Evolutionary conservation across 1,140 invertebrate species (phyloP).

Genomic region (Dreissena rostriformis): DNA sequence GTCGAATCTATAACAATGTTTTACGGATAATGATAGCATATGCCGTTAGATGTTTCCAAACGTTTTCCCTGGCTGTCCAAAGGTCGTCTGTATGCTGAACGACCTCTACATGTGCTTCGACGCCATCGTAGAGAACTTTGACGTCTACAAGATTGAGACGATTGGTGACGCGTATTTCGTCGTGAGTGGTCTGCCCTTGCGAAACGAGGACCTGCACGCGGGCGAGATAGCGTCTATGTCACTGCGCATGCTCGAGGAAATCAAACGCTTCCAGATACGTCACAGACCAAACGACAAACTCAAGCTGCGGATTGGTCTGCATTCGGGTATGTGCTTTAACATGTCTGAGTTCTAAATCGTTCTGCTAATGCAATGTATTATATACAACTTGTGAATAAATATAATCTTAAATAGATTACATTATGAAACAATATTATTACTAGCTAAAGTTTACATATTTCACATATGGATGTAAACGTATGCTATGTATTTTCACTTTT

Average conservation of each 20-base stretch:
- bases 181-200: slow-evolving; percentile 91
- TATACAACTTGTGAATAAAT: too few relatives aligned
- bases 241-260: slow-evolving; percentile 91
- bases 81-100: slow-evolving; percentile 78
- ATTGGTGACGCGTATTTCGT: slow-evolving; percentile 81
- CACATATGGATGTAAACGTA: too few relatives aligned
- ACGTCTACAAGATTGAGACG: slow-evolving; percentile 95
- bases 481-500: too few relatives aligned
- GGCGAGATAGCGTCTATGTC: slow-evolving; percentile 94
- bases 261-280: slow-evolving; percentile 92
- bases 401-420: too few relatives aligned
- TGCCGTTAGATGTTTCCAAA: too few relatives aligned
- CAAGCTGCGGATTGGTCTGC: slow-evolving; percentile 95
- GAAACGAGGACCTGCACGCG: slow-evolving; percentile 94
- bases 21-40: too few relatives aligned
- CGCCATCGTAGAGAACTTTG: slow-evolving; percentile 94
- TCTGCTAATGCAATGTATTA: neutral
- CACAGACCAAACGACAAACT: slow-evolving; percentile 92
- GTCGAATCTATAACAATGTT: too few relatives aligned
- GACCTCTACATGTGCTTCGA: slow-evolving; percentile 90
- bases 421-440: too few relatives aligned
- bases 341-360: neutral
- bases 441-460: too few relatives aligned
- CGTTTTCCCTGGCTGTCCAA: neutral
- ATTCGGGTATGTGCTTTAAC: slow-evolving; percentile 87